Evolutionary conservation across 2,888 invertebrate species (phyloP).

Genomic region (Aphodius granarius): DNA sequence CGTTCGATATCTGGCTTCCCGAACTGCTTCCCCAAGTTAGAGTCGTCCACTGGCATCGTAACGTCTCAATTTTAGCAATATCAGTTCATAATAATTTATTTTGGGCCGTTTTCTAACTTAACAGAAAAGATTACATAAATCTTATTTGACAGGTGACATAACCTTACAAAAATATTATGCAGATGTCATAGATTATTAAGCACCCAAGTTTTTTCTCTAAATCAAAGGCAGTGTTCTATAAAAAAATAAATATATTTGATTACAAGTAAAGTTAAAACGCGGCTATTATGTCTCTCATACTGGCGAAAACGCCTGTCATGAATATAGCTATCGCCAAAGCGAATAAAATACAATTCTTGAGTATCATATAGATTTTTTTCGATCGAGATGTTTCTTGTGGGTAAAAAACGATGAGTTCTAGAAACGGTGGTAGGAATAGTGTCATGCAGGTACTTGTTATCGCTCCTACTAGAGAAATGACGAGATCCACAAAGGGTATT

Average conservation of each 20-base stretch:
- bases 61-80: neutral
- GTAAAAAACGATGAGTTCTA: constrained; percentile 16
- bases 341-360: constrained; percentile 12
- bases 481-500: constrained; percentile 81
- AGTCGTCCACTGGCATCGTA: neutral
- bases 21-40: constrained; percentile 33
- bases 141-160: no score
- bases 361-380: neutral
- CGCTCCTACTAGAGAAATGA: constrained; percentile 91
- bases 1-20: constrained; percentile 53
- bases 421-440: constrained; percentile 15
- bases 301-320: constrained; percentile 17
- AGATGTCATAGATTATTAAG: no score
- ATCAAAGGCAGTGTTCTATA: neutral
- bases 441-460: constrained; percentile 20
- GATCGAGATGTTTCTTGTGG: neutral
- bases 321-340: constrained; percentile 16
- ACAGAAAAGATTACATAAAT: neutral
- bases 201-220: neutral
- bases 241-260: neutral
- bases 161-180: no score
- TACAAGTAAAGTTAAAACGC: constrained; percentile 12
- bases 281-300: constrained; percentile 20
- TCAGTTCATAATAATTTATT: neutral
- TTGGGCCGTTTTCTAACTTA: neutral